Evolutionary conservation across 2,888 invertebrate species (phyloP), one percentile per base, ranked within the genome.

Genomic region (Hyppa rectilinea): DNA sequence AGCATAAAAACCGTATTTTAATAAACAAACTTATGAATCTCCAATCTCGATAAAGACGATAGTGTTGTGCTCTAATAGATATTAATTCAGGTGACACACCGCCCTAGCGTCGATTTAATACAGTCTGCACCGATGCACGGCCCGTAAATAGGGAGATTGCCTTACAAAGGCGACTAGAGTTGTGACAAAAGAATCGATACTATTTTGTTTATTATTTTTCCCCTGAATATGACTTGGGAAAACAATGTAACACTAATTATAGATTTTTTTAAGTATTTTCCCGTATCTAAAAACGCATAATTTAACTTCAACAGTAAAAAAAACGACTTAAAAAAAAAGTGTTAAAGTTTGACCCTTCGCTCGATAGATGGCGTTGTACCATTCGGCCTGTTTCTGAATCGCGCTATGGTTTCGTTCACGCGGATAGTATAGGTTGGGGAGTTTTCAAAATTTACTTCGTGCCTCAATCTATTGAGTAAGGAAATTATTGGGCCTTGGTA

Each of bases 401-500:
- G 81, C 90, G 87, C 80, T 85, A 89, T 83, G 81, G 87, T 83
- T 88, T 67, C 53, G 75, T 83, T 78, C 52, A 12, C 59, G 2
- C 38, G 6, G 10, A 5, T 12, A 14, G 14, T 61, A 61, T 40
- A 26, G 17, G 34, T 17, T 49, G 4, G n/a, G n/a, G 1, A 12
- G 4, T 23, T 5, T 0, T 0, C 0, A 0, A 0, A 0, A 0
- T 0, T 0, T 0, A 2, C 38, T 64, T 97, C 96, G 97, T 97
- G 97, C 98, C 98, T 98, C 98, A 98, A 98, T 98, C 98, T 98
- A 98, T 98, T 98, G 98, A 98, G 98, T 98, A 98, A 98, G 98
- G 98, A 98, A 98, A 98, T 98, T 98, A 98, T 98, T 97, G 97
- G 97, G 98, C 98, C 97, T 97, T 97, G 98, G 97, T 98, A 96